phyloP scores from a whole-genome alignment of 23 tunicate species.

The Trididemnum clinides region DNA sequence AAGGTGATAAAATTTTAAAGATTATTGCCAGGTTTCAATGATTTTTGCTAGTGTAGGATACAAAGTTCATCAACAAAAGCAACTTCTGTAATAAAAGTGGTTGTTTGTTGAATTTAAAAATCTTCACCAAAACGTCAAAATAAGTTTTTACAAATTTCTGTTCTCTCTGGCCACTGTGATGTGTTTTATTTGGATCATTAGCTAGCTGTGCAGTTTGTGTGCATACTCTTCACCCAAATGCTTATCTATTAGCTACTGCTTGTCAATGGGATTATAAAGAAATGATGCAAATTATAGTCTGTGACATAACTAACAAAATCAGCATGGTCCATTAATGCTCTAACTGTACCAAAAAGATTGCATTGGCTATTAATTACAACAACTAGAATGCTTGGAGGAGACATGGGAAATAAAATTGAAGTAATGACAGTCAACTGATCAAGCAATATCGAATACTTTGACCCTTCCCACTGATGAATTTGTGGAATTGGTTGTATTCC shows the following conservation, averaged over 20 bases:
- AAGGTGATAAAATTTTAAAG: conserved; percentile 41
- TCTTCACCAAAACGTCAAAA: neutral
- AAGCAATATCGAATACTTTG: too few species aligned
- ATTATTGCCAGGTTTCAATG: conserved; percentile 35
- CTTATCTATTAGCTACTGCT: neutral
- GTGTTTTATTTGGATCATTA: conserved; percentile 24
- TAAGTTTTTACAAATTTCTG: conserved; percentile 27
- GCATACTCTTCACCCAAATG: conserved; percentile 16
- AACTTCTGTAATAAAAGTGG: conserved; percentile 25
- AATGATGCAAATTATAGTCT: conserved; percentile 13
- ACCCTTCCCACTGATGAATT: conserved; percentile 16
- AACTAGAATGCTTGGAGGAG: neutral
- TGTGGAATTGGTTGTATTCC: neutral
- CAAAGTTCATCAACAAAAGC: conserved; percentile 25
- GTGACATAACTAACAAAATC: conserved; percentile 18
- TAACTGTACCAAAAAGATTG: neutral
- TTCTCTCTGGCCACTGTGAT: conserved; percentile 23
- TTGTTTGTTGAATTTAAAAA: conserved; percentile 25
- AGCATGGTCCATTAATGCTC: conserved; percentile 21
- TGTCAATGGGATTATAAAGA: neutral
- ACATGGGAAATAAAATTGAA: conserved; percentile 1
- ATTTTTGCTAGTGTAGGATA: conserved; percentile 12
- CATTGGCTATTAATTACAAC: neutral
- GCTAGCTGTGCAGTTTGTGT: conserved; percentile 43
- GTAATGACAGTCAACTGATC: conserved; percentile 23